Percentiles rank a stretch among this genome's conserved stretches.
Conservation (phyloP, 2,113 vertebrate genomes). For the Scomber colias region DNA sequence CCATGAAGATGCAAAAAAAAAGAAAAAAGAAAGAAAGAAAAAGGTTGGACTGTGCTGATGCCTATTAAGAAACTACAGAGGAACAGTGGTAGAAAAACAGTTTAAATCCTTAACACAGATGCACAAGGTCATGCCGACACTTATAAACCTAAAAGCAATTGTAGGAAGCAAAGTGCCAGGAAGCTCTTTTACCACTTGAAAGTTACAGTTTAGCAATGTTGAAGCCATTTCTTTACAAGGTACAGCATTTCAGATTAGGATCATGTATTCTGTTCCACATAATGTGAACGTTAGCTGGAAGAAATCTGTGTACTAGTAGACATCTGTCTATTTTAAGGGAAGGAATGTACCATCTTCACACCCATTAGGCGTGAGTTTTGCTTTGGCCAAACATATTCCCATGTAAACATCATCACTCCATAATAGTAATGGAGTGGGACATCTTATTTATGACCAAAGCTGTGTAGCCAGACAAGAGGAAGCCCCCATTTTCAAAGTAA, state of each 20-base stretch:
- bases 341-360: slow-evolving; percentile 60
- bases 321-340: slow-evolving; percentile 48
- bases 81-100: not conserved
- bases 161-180: not conserved
- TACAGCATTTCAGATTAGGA: slow-evolving; percentile 66
- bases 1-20: too few species aligned
- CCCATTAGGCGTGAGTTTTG: slow-evolving; percentile 72
- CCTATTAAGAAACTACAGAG: too few species aligned
- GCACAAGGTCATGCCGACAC: not conserved
- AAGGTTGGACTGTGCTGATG: too few species aligned
- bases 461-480: slow-evolving; percentile 87
- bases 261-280: slow-evolving; percentile 86
- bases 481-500: slow-evolving; percentile 82
- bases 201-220: not conserved
- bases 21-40: too few species aligned
- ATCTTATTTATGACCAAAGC: slow-evolving; percentile 78
- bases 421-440: slow-evolving; percentile 67
- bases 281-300: slow-evolving; percentile 76
- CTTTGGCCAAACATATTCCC: slow-evolving; percentile 85
- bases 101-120: not conserved
- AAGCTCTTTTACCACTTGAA: not conserved
- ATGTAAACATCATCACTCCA: slow-evolving; percentile 77
- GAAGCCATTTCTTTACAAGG: accelerated
- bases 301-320: slow-evolving; percentile 86
- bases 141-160: not conserved